Evolutionary conservation across 2,113 vertebrate species (phyloP), one percentile per base, ranked within the genome.

Genomic region (Planiliza haematocheilus): DNA sequence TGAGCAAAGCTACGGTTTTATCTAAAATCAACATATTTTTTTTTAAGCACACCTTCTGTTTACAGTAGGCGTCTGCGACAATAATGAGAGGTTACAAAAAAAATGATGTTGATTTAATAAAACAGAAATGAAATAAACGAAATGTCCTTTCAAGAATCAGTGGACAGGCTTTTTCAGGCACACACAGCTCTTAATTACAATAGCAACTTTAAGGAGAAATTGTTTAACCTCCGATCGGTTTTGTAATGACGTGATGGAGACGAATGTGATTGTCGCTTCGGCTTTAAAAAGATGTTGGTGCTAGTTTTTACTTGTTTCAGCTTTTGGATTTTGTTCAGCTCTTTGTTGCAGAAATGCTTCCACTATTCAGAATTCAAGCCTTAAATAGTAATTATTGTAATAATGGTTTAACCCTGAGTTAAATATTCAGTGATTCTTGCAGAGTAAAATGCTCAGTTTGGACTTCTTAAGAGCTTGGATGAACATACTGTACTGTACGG

Each of bases 331-430:
- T 77, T 72, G 43, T 57, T 86, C 20, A 45, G 42, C 52, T 74
- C 20, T 63, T 24, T 39, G 34, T 52, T 64, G 64, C 16, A 74
- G 41, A 77, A 77, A 60, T 73, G 49, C 57, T 79, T 79, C 55
- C 46, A 79, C 45, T 30, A 70, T 57, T 79, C 12, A 79, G 65
- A 85, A 79, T 77, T 74, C 17, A 66, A 82, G 86, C 88, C 82
- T 87, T 90, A 87, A 83, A 61, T 76, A 42, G 49, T 50, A 53
- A 46, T 42, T 21, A 37, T 16, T 59, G 57, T 74, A 42, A 49
- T 50, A 50, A 46, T 42, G 30, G 45, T 16, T 59, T 51, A 51
- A 8, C 41, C 64, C n/a, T 30, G 55, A 81, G 42, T 46, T 71
- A 60, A 59, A 49, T 4, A 63, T 39, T 57, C 7, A 74, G 70